A percentile compares a stretch with the other conserved stretches of the same genome.
These are phyloP conservation scores for Conger conger DNA, from an alignment of 2,113 vertebrate genomes.

Conservation along the genomic window DNA sequence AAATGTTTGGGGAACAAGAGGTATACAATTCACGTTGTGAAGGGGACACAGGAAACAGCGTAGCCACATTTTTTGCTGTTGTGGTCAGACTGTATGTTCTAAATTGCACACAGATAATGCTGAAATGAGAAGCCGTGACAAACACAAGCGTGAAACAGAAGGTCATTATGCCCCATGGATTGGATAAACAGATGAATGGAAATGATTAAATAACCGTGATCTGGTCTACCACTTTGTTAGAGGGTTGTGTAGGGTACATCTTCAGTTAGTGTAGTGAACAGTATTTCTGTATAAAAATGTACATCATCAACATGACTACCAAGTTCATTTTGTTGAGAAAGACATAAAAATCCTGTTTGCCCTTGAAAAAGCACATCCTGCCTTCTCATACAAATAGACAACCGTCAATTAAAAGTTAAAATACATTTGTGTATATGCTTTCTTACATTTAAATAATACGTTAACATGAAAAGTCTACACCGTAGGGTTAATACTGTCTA, in stretches of 20 bases:
- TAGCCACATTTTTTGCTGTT: background rate
- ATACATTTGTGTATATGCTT: background rate
- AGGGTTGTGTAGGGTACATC: background rate
- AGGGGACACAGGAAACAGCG: background rate
- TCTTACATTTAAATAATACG: conserved; percentile 26
- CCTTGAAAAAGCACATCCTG: background rate
- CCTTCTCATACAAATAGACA: conserved; percentile 18
- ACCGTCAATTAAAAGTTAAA: conserved; percentile 14
- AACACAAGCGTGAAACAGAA: background rate
- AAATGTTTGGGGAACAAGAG: background rate
- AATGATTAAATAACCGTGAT: background rate
- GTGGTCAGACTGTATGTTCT: background rate
- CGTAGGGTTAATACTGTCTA: conserved; percentile 23
- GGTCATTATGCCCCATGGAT: background rate
- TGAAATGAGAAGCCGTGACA: background rate
- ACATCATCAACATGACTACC: background rate
- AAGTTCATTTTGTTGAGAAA: background rate
- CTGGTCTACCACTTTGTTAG: background rate
- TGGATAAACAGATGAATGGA: background rate
- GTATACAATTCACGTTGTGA: background rate
- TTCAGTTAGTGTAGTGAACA: background rate
- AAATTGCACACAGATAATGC: background rate
- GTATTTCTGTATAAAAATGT: background rate
- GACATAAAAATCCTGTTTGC: conserved; percentile 2
- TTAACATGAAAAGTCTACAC: conserved; percentile 18